phyloP scores from a whole-genome alignment of 1,140 invertebrate genomes.

The Bombus vancouverensis region DNA sequence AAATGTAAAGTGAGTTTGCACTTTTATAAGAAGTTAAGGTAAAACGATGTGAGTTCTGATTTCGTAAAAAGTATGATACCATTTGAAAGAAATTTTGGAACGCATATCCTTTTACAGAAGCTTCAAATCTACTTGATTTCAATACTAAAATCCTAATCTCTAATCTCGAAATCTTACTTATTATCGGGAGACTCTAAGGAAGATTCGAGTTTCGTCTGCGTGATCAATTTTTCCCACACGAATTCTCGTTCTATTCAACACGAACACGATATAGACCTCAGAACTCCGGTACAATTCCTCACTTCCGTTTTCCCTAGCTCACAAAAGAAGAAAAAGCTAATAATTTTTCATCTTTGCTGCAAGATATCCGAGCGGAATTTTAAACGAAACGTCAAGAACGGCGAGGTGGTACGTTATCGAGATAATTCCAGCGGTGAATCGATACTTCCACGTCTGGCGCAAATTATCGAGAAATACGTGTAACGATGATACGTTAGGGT shows the following conservation, averaged over 20 bases:
- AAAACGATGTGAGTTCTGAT: not conserved
- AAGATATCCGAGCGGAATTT: not conserved
- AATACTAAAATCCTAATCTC: not conserved
- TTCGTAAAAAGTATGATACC: not conserved
- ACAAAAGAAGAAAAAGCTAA: not conserved
- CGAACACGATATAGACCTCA: not conserved
- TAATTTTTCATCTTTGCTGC: not conserved
- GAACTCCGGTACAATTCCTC: not conserved
- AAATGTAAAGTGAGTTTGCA: not conserved
- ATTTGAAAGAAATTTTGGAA: not conserved
- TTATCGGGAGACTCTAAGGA: not conserved
- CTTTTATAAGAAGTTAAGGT: not conserved
- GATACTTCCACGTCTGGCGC: not conserved
- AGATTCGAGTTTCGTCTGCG: not conserved
- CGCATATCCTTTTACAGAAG: too few relatives aligned
- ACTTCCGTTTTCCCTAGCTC: not conserved
- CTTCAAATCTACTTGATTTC: too few relatives aligned
- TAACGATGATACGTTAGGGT: constrained; percentile 11
- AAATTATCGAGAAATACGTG: constrained; percentile 34
- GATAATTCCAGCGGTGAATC: not conserved
- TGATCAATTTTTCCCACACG: not conserved
- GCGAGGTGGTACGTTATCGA: not conserved
- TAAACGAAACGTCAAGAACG: constrained; percentile 3
- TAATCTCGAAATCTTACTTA: too few relatives aligned
- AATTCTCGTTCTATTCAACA: not conserved